Evolutionary conservation across 2,797 vertebrate species (phyloP).

Genomic region (Bucorvus abyssinicus): DNA sequence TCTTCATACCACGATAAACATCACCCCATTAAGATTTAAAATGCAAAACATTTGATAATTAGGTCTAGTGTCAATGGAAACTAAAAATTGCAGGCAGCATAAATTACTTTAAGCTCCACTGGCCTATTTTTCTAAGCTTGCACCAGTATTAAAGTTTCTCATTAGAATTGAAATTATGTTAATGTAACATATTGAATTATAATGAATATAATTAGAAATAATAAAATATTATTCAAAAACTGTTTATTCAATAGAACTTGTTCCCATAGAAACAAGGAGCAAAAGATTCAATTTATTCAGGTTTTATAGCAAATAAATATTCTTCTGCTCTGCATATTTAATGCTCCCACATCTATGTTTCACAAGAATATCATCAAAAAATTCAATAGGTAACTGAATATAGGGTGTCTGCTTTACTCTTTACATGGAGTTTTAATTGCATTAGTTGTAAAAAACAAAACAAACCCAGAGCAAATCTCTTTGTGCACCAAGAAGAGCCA

Average conservation of each 20-base stretch:
- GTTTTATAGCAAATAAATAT: conserved; percentile 41
- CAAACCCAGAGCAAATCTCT: neutral
- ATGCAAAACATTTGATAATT: conserved; percentile 41
- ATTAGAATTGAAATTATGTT: conserved; percentile 60
- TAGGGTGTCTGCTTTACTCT: neutral
- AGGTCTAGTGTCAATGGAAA: conserved; percentile 13
- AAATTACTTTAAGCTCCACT: conserved; percentile 41
- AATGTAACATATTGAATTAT: conserved; percentile 59
- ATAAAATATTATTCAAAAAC: conserved; percentile 48
- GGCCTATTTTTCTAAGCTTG: conserved; percentile 17
- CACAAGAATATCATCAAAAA: neutral
- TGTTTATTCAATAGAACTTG: conserved; percentile 58
- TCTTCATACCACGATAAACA: neutral
- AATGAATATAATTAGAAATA: conserved; percentile 63
- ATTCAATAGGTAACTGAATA: conserved; percentile 13
- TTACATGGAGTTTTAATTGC: neutral
- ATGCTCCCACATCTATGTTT: conserved; percentile 14
- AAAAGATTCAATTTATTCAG: conserved; percentile 40
- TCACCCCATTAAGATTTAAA: conserved; percentile 15
- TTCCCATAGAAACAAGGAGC: conserved; percentile 51
- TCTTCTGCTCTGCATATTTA: conserved; percentile 10
- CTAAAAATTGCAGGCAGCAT: conserved; percentile 28
- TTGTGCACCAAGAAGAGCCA: conserved; percentile 1
- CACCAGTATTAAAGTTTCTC: conserved; percentile 29
- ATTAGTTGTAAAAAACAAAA: neutral